phyloP scores from a whole-genome alignment of 2,113 vertebrate species.

The Prietella phreatophila region DNA sequence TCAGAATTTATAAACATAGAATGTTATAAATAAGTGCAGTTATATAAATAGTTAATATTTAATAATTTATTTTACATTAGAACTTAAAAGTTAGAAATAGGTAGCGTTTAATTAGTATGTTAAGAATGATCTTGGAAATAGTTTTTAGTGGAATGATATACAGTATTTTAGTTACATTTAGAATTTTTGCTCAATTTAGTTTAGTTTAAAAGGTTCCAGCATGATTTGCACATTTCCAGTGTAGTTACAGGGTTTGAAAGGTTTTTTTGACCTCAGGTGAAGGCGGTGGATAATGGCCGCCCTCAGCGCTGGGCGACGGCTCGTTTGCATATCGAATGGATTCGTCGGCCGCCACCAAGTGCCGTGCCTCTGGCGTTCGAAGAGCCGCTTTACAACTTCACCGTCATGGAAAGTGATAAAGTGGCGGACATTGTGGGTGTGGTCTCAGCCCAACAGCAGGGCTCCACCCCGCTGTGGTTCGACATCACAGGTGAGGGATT shows the following conservation, averaged over 20 bases:
- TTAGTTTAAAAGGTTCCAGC: neutral
- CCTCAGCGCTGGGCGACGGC: conserved; percentile 91
- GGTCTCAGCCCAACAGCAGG: conserved; percentile 86
- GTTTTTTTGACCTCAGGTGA: conserved; percentile 75
- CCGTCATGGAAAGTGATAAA: conserved; percentile 89
- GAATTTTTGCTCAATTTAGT: neutral
- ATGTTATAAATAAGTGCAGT: neutral
- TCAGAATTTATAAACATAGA: neutral
- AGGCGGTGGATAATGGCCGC: conserved; percentile 92
- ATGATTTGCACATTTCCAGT: neutral
- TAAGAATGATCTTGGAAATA: neutral
- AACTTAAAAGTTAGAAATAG: neutral
- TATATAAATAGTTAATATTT: neutral
- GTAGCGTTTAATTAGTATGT: neutral
- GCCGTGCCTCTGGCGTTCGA: conserved; percentile 79
- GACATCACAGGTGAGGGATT: conserved; percentile 87
- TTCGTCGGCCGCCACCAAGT: conserved; percentile 77
- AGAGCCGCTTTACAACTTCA: conserved; percentile 94
- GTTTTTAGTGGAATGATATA: neutral
- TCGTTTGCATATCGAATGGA: conserved; percentile 95
- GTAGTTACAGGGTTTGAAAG: neutral
- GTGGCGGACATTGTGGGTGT: conserved; percentile 94
- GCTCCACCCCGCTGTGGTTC: conserved; percentile 86
- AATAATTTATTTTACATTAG: neutral
- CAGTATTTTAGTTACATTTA: neutral